Base-by-base conservation (phyloP, 2,113 vertebrate genomes). In the Propithecus coquereli region DNA sequence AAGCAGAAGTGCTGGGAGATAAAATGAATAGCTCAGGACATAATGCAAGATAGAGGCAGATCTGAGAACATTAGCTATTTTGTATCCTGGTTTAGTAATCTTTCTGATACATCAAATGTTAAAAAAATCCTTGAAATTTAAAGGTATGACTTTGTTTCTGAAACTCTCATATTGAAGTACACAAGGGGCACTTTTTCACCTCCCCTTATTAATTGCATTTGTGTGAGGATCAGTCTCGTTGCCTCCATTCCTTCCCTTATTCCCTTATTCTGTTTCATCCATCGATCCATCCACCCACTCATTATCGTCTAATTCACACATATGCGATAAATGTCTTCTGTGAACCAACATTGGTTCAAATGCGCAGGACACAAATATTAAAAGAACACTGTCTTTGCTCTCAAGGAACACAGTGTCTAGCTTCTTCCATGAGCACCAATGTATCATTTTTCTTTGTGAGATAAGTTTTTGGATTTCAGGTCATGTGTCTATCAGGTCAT, bases 61-160 rank as follows among this genome's bases (percentile, higher is more conserved):
- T n/a, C 47, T 74, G 34, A 23, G 82, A 88, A 81, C 88, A 92
- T 91, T 91, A 84, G 47, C 82, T 43, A 34, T 73, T 90, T 90
- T 92, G 63, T 92, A 50, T 95, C 13, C 10, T 50, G 43, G 61
- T 45, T 50, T 76, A 76, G 50, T 65, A 50, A 87, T 37, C 54
- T 71, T 96, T 65, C 76, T 93, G 27, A 85, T 59, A 65, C n/a
- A 94, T 81, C 77, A 61, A 77, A 61, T 63, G 3, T n/a, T n/a
- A 22, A 50, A 83, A 47, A 91, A 79, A 40, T 68, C 27, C 18
- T 93, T 87, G 61, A 79, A 23, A 66, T 92, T 20, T 81, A 88
- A 74, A 68, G 32, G 83, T 45, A 85, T 59, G 43, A 57, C 2
- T 2, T 81, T 37, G 5, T 86, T 32, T 90, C 47, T 90, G 54